Evolutionary conservation across 2,888 invertebrate species (phyloP).

Genomic region (Metacarcinus magister): DNA sequence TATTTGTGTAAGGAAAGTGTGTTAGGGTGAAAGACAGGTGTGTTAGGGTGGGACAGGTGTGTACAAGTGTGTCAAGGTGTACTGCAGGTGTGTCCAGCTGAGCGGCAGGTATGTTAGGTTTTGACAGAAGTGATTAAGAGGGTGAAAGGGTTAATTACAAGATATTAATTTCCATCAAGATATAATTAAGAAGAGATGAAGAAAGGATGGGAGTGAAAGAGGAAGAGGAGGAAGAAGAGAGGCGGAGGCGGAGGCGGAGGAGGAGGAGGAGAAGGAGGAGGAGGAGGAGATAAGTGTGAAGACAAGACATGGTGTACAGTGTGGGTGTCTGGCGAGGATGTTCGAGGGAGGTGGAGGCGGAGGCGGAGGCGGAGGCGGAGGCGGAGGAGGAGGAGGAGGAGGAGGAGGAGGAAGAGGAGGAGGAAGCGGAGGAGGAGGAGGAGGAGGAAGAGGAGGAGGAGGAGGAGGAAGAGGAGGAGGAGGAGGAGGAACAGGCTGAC

Average conservation of each 20-base stretch:
- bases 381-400: conserved; percentile 14
- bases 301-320: too few species aligned
- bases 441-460: neutral
- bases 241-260: neutral
- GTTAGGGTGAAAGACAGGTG: neutral
- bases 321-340: neutral
- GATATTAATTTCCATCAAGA: neutral
- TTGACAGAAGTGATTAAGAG: neutral
- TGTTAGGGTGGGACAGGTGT: neutral
- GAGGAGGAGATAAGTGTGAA: too few species aligned
- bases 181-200: neutral
- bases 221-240: neutral
- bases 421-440: neutral
- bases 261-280: neutral
- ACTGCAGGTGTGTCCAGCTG: neutral
- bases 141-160: conserved; percentile 8
- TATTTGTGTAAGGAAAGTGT: neutral
- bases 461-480: neutral
- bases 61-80: neutral
- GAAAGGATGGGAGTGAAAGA: neutral
- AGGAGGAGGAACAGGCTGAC: neutral
- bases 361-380: neutral
- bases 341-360: neutral
- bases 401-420: neutral
- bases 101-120: neutral